phyloP scores from a whole-genome alignment of 2,797 vertebrate genomes.

The Cryptoprocta ferox region DNA sequence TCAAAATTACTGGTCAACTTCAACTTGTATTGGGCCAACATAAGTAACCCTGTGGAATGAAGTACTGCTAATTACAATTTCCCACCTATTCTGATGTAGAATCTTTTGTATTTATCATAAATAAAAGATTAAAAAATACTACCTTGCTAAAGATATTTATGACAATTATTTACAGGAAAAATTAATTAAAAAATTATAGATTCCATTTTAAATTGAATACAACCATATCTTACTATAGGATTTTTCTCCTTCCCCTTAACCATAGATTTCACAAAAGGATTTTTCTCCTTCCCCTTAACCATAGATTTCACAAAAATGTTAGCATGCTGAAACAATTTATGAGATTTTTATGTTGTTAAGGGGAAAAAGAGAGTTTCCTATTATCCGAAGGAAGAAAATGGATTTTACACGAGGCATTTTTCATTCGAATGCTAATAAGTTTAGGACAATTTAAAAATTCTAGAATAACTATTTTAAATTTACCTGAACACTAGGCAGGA shows the following conservation, averaged over 20 bases:
- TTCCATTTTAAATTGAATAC: background rate
- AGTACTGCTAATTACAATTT: conserved; percentile 16
- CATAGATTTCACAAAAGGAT: background rate
- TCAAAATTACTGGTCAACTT: conserved; percentile 58
- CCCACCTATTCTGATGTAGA: conserved; percentile 10
- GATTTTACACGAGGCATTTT: conserved; percentile 30
- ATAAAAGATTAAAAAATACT: background rate
- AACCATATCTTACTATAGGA: background rate
- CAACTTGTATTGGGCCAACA: conserved; percentile 24
- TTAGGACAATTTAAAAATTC: background rate
- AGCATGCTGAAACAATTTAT: conserved; percentile 33
- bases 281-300: background rate
- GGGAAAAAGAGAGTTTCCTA: conserved; percentile 42
- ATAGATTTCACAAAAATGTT: conserved; percentile 9
- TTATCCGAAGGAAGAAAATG: background rate
- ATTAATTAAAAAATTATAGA: conserved; percentile 13
- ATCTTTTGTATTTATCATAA: background rate
- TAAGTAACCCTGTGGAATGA: background rate
- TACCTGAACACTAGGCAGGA: background rate
- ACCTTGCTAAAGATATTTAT: background rate
- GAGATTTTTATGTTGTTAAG: conserved; percentile 20
- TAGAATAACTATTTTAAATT: background rate
- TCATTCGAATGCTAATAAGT: conserved; percentile 19
- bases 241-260: background rate
- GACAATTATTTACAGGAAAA: conserved; percentile 1